These are phyloP conservation scores for Aphelenchoides avenae DNA, from an alignment of 1,140 invertebrate species.

Conservation along the genomic window DNA sequence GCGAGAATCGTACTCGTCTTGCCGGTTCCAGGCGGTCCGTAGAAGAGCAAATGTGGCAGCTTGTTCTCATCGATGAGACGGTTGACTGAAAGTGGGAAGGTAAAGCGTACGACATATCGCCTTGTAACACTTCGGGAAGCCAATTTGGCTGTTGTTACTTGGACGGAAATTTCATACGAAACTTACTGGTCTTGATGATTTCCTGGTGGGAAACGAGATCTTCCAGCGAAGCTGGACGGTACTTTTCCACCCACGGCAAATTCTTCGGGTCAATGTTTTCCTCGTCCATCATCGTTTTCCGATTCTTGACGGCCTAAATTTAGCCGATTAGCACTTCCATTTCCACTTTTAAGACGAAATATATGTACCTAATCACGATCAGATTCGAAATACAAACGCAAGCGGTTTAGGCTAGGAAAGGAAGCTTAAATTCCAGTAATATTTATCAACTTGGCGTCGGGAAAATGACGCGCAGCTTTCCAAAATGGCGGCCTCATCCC, in stretches of 20 bases:
- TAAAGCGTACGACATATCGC: background rate
- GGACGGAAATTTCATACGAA: constrained; percentile 23
- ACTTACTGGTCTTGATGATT: constrained; percentile 84
- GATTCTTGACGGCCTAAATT: too few relatives aligned
- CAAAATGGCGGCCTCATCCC: too few relatives aligned
- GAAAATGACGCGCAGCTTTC: too few relatives aligned
- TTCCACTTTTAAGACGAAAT: too few relatives aligned
- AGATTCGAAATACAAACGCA: too few relatives aligned
- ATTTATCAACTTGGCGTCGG: too few relatives aligned
- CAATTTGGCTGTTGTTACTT: background rate
- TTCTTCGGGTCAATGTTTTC: constrained; percentile 23
- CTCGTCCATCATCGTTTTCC: background rate
- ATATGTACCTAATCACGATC: too few relatives aligned
- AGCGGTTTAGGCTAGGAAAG: too few relatives aligned
- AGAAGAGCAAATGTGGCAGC: constrained; percentile 91
- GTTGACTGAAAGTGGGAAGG: constrained; percentile 70
- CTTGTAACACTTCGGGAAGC: background rate
- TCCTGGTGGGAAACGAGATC: constrained; percentile 95
- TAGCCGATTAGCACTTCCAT: too few relatives aligned
- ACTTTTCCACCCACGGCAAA: constrained; percentile 85
- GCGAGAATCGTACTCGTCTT: constrained; percentile 97
- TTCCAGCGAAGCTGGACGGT: constrained; percentile 80
- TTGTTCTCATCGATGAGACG: constrained; percentile 87
- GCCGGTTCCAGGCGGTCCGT: constrained; percentile 96
- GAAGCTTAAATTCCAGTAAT: too few relatives aligned